Percentiles rank a stretch among this genome's conserved stretches.
phyloP scores from a whole-genome alignment of 2,113 vertebrate genomes.

The Sciurus niger region DNA sequence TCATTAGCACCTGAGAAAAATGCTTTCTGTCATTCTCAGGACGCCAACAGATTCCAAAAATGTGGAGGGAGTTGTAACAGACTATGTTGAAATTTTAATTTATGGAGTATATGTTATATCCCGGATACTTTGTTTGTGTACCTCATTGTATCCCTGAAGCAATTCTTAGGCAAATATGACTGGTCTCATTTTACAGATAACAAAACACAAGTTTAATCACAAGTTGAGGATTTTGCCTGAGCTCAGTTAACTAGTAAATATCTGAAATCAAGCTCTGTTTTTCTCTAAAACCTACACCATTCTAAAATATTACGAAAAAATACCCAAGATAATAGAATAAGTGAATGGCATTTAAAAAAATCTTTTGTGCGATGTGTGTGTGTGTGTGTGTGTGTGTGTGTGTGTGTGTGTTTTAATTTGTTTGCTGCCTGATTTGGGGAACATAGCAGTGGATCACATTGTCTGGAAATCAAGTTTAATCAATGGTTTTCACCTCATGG shows the following conservation, averaged over 20 bases:
- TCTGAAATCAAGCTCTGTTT: background rate
- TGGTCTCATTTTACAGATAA: constrained; percentile 32
- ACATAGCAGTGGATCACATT: background rate
- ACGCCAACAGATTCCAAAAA: background rate
- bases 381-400: background rate
- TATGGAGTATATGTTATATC: constrained; percentile 2
- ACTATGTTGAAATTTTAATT: background rate
- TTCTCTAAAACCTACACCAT: constrained; percentile 4
- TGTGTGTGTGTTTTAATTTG: background rate
- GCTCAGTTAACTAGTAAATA: background rate
- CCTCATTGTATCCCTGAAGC: background rate
- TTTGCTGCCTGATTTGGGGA: background rate
- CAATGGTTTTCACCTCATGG: background rate
- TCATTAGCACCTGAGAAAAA: constrained; percentile 65
- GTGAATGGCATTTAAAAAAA: background rate
- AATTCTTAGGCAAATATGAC: constrained; percentile 41
- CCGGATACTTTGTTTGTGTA: background rate
- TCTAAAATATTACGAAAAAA: background rate
- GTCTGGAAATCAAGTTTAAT: constrained; percentile 30
- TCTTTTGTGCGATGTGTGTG: background rate
- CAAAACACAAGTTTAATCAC: constrained; percentile 6
- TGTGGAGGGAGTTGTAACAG: background rate
- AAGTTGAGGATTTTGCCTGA: background rate
- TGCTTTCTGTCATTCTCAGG: constrained; percentile 66
- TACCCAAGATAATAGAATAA: background rate